Conservation (phyloP, 2,888 invertebrate genomes). For the Pollenia griseotomentosa region DNA sequence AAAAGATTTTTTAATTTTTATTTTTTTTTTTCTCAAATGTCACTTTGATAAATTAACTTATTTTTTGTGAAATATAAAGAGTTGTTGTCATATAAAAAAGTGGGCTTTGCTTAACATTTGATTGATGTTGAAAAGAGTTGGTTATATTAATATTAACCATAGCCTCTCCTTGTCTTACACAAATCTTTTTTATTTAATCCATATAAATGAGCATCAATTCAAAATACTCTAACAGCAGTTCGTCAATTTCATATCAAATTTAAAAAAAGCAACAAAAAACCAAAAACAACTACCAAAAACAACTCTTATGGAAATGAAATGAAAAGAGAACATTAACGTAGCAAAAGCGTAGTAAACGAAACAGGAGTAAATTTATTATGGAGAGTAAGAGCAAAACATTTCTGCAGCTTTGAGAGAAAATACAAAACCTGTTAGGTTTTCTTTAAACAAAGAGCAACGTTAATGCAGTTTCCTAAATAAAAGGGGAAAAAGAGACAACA, state of each 20-base stretch:
- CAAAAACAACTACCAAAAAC: not conserved
- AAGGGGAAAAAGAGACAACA: constrained; percentile 14
- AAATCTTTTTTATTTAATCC: constrained; percentile 13
- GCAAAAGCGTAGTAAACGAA: not conserved
- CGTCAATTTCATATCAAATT: constrained; percentile 70
- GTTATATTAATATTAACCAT: not conserved
- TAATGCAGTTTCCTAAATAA: not conserved
- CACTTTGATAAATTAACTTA: constrained; percentile 35
- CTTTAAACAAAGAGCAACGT: not conserved
- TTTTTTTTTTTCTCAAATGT: constrained; percentile 7
- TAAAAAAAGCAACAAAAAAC: constrained; percentile 19
- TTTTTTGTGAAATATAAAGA: not conserved
- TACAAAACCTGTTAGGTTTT: constrained; percentile 5
- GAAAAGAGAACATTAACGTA: constrained; percentile 13
- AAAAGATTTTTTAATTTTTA: not conserved
- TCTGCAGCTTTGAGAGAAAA: not conserved
- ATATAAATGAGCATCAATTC: constrained; percentile 67
- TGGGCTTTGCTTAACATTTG: constrained; percentile 55
- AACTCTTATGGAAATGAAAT: constrained; percentile 1
- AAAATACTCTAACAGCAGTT: constrained; percentile 61
- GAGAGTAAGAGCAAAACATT: not conserved
- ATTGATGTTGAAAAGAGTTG: constrained; percentile 60
- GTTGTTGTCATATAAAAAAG: constrained; percentile 16
- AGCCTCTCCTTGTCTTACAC: constrained; percentile 40
- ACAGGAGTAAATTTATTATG: not conserved